Evolutionary conservation across 37 sponge, comb jelly and placozoan genomes (phyloP).

Genomic region (Hexactinellida sp.): DNA sequence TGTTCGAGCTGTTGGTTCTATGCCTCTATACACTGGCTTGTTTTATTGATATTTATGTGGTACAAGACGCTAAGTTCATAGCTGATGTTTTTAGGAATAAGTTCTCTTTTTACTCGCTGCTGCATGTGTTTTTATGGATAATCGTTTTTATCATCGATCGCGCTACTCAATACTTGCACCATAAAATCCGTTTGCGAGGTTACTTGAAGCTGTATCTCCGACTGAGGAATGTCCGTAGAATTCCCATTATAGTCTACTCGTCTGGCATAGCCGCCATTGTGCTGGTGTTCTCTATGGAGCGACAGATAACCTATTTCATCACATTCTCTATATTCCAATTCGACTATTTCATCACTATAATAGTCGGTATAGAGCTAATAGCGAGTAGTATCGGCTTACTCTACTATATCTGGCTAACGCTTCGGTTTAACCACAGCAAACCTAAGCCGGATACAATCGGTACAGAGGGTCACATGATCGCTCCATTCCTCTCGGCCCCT

Average conservation of each 20-base stretch:
- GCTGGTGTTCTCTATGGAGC: neutral
- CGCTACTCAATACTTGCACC: constrained; percentile 49
- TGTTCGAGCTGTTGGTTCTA: neutral
- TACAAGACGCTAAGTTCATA: neutral
- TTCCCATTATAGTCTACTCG: constrained; percentile 55
- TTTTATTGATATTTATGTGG: neutral
- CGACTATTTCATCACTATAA: neutral
- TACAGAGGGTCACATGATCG: neutral
- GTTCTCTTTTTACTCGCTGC: constrained; percentile 14
- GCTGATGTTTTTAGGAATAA: neutral
- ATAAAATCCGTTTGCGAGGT: constrained; percentile 42
- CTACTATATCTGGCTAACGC: neutral
- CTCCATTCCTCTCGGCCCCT: neutral
- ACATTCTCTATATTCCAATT: neutral
- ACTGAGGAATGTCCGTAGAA: constrained; percentile 49
- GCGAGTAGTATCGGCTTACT: neutral
- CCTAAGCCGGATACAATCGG: neutral
- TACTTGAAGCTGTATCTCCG: constrained; percentile 61
- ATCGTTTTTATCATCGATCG: constrained; percentile 24
- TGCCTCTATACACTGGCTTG: neutral
- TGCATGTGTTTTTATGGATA: constrained; percentile 28
- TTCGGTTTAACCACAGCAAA: neutral
- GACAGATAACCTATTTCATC: neutral
- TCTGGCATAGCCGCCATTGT: constrained; percentile 17
- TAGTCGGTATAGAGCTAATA: neutral